These are phyloP conservation scores for Irena cyanogastra DNA, from an alignment of 2,113 vertebrate species.

Conservation along the genomic window DNA sequence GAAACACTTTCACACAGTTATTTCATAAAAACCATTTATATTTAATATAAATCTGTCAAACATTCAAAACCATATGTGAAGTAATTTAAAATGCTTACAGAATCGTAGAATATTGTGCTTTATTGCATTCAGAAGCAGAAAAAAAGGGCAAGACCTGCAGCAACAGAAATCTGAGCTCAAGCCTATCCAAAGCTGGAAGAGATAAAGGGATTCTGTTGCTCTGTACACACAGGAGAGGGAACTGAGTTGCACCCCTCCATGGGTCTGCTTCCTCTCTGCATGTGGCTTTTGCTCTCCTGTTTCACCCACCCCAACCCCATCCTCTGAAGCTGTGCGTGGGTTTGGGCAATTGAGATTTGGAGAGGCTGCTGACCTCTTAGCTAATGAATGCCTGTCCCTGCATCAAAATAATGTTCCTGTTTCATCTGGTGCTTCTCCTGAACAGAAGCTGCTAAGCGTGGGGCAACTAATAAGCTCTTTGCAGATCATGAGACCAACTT, in stretches of 20 bases:
- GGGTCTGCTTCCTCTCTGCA: background rate
- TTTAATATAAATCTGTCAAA: conserved; percentile 45
- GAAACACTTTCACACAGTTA: background rate
- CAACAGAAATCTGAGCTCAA: background rate
- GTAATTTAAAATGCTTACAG: conserved; percentile 7
- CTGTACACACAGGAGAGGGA: background rate
- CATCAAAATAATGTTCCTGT: background rate
- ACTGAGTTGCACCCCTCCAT: background rate
- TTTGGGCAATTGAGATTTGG: background rate
- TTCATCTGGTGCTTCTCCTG: background rate
- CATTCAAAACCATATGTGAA: conserved; percentile 11
- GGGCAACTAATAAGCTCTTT: background rate
- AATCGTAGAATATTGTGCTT: background rate
- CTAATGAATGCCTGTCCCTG: background rate
- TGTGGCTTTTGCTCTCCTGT: background rate
- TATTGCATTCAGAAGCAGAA: background rate
- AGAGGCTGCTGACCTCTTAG: background rate
- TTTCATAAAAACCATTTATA: conserved; percentile 14
- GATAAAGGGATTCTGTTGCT: background rate
- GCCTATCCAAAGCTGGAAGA: background rate
- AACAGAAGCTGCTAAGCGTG: background rate
- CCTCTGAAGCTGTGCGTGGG: background rate
- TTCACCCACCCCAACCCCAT: background rate
- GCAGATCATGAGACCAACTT: background rate
- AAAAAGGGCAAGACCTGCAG: background rate